These are phyloP conservation scores for Scrobipalpa costella DNA, from an alignment of 2,888 invertebrate genomes.

Conservation along the genomic window DNA sequence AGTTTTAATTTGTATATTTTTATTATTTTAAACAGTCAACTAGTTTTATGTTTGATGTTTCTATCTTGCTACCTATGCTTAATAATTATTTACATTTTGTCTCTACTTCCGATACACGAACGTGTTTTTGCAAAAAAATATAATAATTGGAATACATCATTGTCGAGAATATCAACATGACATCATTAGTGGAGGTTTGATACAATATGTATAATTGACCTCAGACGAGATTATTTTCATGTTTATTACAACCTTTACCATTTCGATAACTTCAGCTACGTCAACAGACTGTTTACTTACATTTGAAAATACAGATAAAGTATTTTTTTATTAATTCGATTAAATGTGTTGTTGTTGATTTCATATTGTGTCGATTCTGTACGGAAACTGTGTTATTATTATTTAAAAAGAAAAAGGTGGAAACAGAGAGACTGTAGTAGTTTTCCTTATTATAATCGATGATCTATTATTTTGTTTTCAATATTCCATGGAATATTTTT, in stretches of 20 bases:
- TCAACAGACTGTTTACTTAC: conserved; percentile 53
- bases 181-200: conserved; percentile 4
- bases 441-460: conserved; percentile 1
- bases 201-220: conserved; percentile 42
- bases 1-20: no score
- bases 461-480: not conserved
- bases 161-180: not conserved
- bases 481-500: not conserved
- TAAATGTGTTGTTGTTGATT: conserved; percentile 37
- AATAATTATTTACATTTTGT: no score
- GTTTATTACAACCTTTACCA: conserved; percentile 45
- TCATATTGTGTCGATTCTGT: conserved; percentile 36
- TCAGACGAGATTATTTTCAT: conserved; percentile 41
- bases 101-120: no score
- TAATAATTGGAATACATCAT: not conserved
- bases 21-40: no score
- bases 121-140: not conserved
- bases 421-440: not conserved
- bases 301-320: conserved; percentile 1
- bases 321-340: conserved; percentile 38
- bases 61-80: no score
- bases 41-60: no score
- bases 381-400: conserved; percentile 42
- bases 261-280: conserved; percentile 46
- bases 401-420: conserved; percentile 11